Base-by-base conservation (phyloP, 2,888 invertebrate species). In the Agapostemon virescens region DNA sequence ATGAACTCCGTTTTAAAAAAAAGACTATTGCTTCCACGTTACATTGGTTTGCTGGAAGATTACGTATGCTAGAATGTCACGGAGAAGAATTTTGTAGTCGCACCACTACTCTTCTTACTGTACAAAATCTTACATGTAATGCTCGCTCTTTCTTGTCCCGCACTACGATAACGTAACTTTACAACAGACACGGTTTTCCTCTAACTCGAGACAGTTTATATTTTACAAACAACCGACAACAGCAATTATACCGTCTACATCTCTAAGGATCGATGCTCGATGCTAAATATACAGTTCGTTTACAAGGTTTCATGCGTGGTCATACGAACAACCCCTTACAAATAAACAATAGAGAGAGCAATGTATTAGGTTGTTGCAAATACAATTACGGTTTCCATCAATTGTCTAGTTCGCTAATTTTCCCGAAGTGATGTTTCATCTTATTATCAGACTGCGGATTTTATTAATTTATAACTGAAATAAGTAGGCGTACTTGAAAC, bases 211-310 rank as follows among this genome's bases (percentile, higher is more conserved):
- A 80, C 76, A 77, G n/a, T 74, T 84, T 77, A 69, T 79, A 63
- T 81, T 71, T 77, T 81, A 84, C 73, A 80, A 86, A 89, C 86
- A 85, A 88, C 84, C 87, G 85, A 86, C 85, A 86, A 86, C 79
- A 87, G 83, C 83, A 72, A 85, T 85, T 79, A 85, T 66, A 74
- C 45, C 36, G 69, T 45, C 49, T 82, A 79, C 15, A 45, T 30
- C 38, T 68, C 26, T 77, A 77, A 72, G 49, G 68, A 81, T 76
- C 80, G 69, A 80, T 66, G 67, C 55, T 80, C 72, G 52, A 71
- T 82, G 69, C 83, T 63, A 76, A 85, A 77, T 68, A 67, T 69
- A 36, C 36, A 63, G 11, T 83, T 66, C 74, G 83, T 79, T 75
- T 81, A 80, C 79, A 80, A 66, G 61, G 63, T 68, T 66, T 45